Percentiles rank a stretch among this genome's conserved stretches.
Evolutionary conservation across 2,797 vertebrate species (phyloP).

Genomic region (Gastrophryne carolinensis): DNA sequence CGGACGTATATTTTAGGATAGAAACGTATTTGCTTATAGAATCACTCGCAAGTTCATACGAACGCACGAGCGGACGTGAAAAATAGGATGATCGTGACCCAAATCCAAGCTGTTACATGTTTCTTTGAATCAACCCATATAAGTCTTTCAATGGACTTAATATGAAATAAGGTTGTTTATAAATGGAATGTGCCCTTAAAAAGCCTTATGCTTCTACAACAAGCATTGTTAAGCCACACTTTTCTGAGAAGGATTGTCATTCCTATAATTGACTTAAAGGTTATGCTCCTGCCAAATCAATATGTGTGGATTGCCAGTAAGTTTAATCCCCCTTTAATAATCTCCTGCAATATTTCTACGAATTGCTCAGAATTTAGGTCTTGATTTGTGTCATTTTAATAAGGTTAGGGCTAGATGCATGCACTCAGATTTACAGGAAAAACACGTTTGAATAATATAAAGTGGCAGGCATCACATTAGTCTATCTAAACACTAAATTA

Average conservation of each 20-base stretch:
- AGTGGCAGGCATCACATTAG: neutral
- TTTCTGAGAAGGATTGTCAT: neutral
- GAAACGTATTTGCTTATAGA: too few relatives aligned
- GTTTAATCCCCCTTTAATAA: conserved; percentile 5
- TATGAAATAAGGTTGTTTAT: too few relatives aligned
- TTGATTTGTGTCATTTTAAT: neutral
- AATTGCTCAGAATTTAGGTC: neutral
- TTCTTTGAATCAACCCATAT: too few relatives aligned
- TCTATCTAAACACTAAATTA: too few relatives aligned
- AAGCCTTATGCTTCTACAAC: neutral
- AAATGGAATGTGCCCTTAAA: neutral
- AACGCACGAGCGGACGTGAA: too few relatives aligned
- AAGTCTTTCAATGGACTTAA: too few relatives aligned
- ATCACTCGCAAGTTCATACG: too few relatives aligned
- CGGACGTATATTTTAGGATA: too few relatives aligned
- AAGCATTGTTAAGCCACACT: neutral
- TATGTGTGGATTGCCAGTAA: neutral
- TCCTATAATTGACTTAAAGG: neutral
- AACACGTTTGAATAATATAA: neutral
- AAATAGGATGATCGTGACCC: too few relatives aligned
- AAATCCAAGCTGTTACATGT: too few relatives aligned
- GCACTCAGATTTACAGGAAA: neutral
- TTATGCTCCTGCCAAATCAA: neutral
- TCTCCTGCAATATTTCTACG: neutral
- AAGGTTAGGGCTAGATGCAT: neutral